Evolutionary conservation across 2,113 vertebrate genomes (phyloP).

Genomic region (Ophiodon elongatus): DNA sequence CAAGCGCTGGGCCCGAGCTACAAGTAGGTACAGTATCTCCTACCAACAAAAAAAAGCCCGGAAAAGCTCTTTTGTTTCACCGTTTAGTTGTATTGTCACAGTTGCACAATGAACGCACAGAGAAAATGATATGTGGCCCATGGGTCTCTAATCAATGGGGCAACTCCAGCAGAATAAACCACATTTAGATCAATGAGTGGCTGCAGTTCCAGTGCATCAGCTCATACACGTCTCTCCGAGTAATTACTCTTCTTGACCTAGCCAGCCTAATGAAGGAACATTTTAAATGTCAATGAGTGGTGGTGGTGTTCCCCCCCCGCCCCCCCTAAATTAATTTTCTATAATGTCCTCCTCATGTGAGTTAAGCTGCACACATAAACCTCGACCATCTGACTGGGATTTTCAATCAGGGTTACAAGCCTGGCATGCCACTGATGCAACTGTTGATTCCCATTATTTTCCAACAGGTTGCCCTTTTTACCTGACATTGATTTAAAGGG

Average conservation of each 20-base stretch:
- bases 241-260: slow-evolving; percentile 67
- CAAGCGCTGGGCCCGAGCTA: not conserved
- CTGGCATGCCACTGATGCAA: not conserved
- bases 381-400: not conserved
- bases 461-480: not conserved
- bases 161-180: slow-evolving; percentile 55
- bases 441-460: slow-evolving; percentile 13
- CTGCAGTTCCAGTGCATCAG: slow-evolving; percentile 46
- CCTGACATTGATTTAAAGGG: slow-evolving; percentile 12
- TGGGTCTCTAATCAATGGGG: slow-evolving; percentile 59
- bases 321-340: slow-evolving; percentile 62
- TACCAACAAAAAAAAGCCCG: too few species aligned
- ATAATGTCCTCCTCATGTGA: slow-evolving; percentile 24
- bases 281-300: slow-evolving; percentile 78
- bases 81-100: slow-evolving; percentile 13
- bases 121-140: slow-evolving; percentile 63
- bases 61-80: slow-evolving; percentile 37
- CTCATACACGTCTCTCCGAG: slow-evolving; percentile 28
- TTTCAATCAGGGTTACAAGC: slow-evolving; percentile 10
- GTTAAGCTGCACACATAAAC: not conserved
- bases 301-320: slow-evolving; percentile 26
- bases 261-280: slow-evolving; percentile 72
- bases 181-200: slow-evolving; percentile 60
- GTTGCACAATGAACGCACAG: slow-evolving; percentile 21
- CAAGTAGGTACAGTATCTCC: too few species aligned